Conservation (phyloP, 1,140 invertebrate species). For the Hycleus phaleratus region DNA sequence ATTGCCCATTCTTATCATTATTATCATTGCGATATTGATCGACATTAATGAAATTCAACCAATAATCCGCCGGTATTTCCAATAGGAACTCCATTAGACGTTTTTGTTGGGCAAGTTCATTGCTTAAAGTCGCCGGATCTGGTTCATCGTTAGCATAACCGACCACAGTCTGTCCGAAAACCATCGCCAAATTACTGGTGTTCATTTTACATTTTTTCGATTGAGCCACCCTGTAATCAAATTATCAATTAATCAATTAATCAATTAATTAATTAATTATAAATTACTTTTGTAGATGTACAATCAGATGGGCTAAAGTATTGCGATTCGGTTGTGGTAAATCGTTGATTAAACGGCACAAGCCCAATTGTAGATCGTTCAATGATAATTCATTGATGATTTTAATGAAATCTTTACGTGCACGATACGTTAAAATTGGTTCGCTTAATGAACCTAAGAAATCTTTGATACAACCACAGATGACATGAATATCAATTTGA, state of each 20-base stretch:
- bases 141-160: slow-evolving; percentile 67
- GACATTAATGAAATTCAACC: slow-evolving; percentile 52
- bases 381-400: slow-evolving; percentile 49
- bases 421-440: slow-evolving; percentile 66
- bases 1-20: slow-evolving; percentile 30
- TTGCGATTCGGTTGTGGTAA: slow-evolving; percentile 80
- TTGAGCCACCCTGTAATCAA: slow-evolving; percentile 53
- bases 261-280: neutral
- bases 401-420: slow-evolving; percentile 71
- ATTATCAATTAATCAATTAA: neutral
- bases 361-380: slow-evolving; percentile 37
- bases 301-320: slow-evolving; percentile 74
- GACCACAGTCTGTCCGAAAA: slow-evolving; percentile 80
- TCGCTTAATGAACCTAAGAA: slow-evolving; percentile 76
- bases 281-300: slow-evolving; percentile 69
- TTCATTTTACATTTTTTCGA: slow-evolving; percentile 71
- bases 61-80: slow-evolving; percentile 58
- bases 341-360: slow-evolving; percentile 62
- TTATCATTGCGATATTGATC: slow-evolving; percentile 6
- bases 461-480: slow-evolving; percentile 81
- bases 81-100: slow-evolving; percentile 60
- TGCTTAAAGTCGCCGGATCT: slow-evolving; percentile 54
- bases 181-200: slow-evolving; percentile 63
- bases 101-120: slow-evolving; percentile 53
- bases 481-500: slow-evolving; percentile 65